Evolutionary conservation across 2,113 vertebrate species (phyloP).

Genomic region (Myotis brandtii): DNA sequence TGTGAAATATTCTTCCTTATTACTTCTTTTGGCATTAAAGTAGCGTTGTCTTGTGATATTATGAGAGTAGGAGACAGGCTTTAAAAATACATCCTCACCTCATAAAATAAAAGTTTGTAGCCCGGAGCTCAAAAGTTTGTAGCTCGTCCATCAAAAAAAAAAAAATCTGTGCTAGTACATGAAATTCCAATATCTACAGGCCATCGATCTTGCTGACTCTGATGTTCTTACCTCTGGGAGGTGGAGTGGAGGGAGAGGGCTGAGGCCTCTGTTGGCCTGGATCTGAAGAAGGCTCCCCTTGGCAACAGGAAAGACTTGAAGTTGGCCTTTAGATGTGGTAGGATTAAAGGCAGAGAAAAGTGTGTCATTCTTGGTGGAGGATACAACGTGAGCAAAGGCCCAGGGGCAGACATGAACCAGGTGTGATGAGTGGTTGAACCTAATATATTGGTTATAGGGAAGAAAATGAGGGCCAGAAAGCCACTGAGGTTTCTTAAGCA

Average conservation of each 20-base stretch:
- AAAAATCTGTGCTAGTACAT: background rate
- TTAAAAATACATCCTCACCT: background rate
- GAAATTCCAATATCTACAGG: background rate
- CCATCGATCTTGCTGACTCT: background rate
- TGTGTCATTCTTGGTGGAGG: background rate
- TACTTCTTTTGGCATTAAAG: background rate
- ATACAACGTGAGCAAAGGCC: background rate
- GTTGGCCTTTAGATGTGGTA: background rate
- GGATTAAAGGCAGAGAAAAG: background rate
- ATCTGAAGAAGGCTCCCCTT: background rate
- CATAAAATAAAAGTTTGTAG: conserved; percentile 1
- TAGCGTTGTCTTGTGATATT: background rate
- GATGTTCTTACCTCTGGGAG: background rate
- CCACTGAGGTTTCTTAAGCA: background rate
- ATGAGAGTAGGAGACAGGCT: background rate
- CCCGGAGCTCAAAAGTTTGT: background rate
- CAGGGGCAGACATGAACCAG: background rate
- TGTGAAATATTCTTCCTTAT: background rate
- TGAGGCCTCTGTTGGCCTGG: background rate
- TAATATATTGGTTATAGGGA: background rate
- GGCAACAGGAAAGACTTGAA: background rate
- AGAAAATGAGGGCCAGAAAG: background rate
- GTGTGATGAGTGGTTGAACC: background rate
- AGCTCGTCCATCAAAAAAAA: background rate
- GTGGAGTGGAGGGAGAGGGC: background rate